Evolutionary conservation across 2,113 vertebrate species (phyloP), one percentile per base, ranked within the genome.

Genomic region (Carlito syrichta): DNA sequence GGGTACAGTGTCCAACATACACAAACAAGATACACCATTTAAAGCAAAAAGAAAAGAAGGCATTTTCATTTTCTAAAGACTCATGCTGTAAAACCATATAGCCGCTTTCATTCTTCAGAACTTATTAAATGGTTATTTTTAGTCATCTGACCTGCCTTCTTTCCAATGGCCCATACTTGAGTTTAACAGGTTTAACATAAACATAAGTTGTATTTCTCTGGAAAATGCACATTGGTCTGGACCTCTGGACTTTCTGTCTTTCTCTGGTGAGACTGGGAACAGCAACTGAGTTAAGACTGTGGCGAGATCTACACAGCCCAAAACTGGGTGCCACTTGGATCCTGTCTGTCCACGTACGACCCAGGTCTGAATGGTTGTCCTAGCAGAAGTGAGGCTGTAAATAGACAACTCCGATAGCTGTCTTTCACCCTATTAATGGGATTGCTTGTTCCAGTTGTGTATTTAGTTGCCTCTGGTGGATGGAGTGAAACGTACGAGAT

Each of bases 121-220:
- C 23, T 54, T 62, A 52, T 16, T 50, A 32, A 62, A 20, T 32
- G 30, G 40, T 81, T 87, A n/a, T 73, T 87, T 96, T 93, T 66
- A 22, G 19, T 89, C 23, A 4, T 89, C 63, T 62, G 17, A 63
- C 43, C 48, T 79, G 74, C 38, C 35, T 92, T 86, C n/a, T 71
- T 1, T 76, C 48, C 43, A 60, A 12, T 45, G 45, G 43, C 74
- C 38, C 16, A 19, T 88, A 52, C 71, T 40, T 58, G 45, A 86
- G 68, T 63, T 48, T 38, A 85, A 27, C 25, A 58, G 12, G 20
- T 50, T 76, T 68, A 56, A 60, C 22, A 19, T 20, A 77, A 81
- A 96, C 77, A 63, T 89, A 76, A 38, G 27, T 38, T 68, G 25
- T 48, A 38, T 83, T 96, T 92, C 52, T 93, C 35, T 84, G 84